Base-by-base conservation (phyloP, 2,888 invertebrate genomes). In the Macaria liturata region DNA sequence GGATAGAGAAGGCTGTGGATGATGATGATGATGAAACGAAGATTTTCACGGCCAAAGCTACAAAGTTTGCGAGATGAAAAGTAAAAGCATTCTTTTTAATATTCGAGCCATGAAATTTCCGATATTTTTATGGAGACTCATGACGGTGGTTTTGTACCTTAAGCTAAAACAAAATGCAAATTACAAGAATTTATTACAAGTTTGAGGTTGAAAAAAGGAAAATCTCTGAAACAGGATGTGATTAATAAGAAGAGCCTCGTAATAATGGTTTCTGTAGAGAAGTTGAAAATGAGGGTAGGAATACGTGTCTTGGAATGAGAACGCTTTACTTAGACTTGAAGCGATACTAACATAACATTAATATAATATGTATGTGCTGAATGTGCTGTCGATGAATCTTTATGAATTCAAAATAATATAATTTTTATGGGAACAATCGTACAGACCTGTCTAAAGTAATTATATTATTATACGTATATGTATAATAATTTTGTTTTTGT, bases 171-270 rank as follows among this genome's bases (percentile, higher is more conserved):
- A 79, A 80, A 86, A 89, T 88, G 88, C 84, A 90, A 90, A 90
- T 90, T 83, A 86, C 78, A 74, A 74, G 83, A 85, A 88, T 86
- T 86, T 86, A 88, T 88, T 86, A 86, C 88, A 81, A 84, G 83
- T 78, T 80, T 65, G 83, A 78, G 83, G 84, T 83, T 80, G 82
- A 78, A 81, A 80, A 83, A 54, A 82, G 69, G 76, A 73, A 65
- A 74, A 75, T 71, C 73, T 67, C 74, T 58, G 69, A 68, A 75
- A 80, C 74, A 81, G 80, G 77, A 80, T 80, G 80, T 80, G 82
- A 86, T 87, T 88, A 86, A 86, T 85, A 84, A 78, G 77, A 78
- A 71, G 57, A 53, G 60, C 57, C 30, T n/a, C 49, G 55, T 59
- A 59, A 62, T 67, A 65, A 65, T 61, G 62, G 56, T 57, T 37